Evolutionary conservation across 2,797 vertebrate species (phyloP), one percentile per base, ranked within the genome.

Genomic region (Pangasius sanitwongsei): DNA sequence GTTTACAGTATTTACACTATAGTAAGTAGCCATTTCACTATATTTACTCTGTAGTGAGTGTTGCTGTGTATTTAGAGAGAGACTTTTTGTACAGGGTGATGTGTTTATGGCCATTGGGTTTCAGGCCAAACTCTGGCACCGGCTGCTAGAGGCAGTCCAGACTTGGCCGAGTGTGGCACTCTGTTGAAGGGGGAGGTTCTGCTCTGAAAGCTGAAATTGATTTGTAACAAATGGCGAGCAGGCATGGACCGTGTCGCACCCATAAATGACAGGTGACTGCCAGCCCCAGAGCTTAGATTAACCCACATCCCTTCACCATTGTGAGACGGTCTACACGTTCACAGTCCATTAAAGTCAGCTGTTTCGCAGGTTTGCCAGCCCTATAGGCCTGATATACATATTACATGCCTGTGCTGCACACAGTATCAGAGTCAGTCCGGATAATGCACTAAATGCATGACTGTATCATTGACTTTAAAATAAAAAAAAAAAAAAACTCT

Each of bases 181-280:
- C 37, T 86, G 61, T 77, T 75, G 83, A 55, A 85, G n/a, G 44
- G 83, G 83, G 74, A 77, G 81, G 85, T 89, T 91, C 86, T 88
- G 84, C 88, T 87, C 86, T 50, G 78, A 90, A 37, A 75, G 74
- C 53, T 88, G 80, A 88, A 91, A 90, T 89, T 90, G 91, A 92
- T 92, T 93, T 86, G 87, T 86, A 89, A 82, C 81, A 92, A 92
- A 92, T 81, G 85, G 69, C 67, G 44, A 81, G 88, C 80, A 89
- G 88, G 81, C 75, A 89, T 74, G 61, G 74, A 86, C 86, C 86
- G 34, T 89, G 80, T 90, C 83, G 77, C 75, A 57, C 81, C 77
- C 88, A 87, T 85, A 90, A 92, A 91, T 90, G 87, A 87, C 92
- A 91, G 89, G 90, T 90, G 91, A 92, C 86, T 89, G 87, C 85